A percentile compares a stretch with the other conserved stretches of the same genome.
Evolutionary conservation across 2,888 invertebrate genomes (phyloP).

Genomic region (Caenorhabditis zanzibari): DNA sequence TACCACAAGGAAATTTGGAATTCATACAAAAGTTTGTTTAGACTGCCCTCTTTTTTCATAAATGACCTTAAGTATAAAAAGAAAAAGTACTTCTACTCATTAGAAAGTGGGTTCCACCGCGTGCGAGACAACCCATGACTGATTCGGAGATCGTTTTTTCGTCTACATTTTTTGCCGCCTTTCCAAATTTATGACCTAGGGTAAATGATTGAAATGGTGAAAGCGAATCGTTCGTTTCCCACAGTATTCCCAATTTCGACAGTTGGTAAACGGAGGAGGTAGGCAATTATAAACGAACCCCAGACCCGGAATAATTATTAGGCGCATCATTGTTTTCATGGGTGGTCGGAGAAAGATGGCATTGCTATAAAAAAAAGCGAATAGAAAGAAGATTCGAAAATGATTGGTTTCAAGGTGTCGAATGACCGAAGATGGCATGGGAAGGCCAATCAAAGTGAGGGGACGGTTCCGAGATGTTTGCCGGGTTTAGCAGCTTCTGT

Average conservation of each 20-base stretch:
- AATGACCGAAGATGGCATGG: constrained; percentile 55
- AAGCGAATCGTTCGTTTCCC: constrained; percentile 28
- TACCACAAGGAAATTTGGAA: not conserved
- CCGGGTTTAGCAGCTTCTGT: constrained; percentile 14
- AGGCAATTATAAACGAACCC: constrained; percentile 51
- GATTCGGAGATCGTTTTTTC: constrained; percentile 44
- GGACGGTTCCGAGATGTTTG: constrained; percentile 62
- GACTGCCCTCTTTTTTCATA: constrained; percentile 38
- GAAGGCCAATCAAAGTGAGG: constrained; percentile 32
- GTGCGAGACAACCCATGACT: constrained; percentile 48
- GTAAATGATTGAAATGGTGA: constrained; percentile 16
- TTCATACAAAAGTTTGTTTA: constrained; percentile 31
- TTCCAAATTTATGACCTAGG: not conserved
- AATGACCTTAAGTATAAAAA: constrained; percentile 43
- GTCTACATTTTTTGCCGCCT: not conserved
- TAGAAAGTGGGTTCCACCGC: constrained; percentile 47
- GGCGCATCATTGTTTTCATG: constrained; percentile 64
- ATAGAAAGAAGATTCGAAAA: constrained; percentile 48
- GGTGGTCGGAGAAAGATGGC: constrained; percentile 50
- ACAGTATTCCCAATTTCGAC: constrained; percentile 38
- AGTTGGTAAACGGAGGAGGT: constrained; percentile 45
- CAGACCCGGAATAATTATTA: constrained; percentile 48
- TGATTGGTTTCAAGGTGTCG: constrained; percentile 63
- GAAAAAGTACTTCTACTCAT: constrained; percentile 53
- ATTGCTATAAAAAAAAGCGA: constrained; percentile 46